Conservation (phyloP, 2,113 vertebrate genomes). For the Chinchilla lanigera region DNA sequence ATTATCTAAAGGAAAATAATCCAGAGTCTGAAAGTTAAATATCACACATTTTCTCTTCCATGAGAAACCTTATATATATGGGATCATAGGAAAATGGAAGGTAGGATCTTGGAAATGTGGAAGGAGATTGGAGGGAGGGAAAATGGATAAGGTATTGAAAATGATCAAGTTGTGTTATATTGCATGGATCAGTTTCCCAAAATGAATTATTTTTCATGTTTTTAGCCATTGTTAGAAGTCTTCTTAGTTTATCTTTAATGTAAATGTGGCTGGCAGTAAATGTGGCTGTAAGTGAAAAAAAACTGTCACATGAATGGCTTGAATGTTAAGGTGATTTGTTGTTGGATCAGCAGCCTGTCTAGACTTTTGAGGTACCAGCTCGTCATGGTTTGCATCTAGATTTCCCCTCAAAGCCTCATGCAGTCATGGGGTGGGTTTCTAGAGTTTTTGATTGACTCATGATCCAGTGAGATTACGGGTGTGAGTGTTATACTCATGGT, state of each 20-base stretch:
- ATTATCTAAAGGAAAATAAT: background rate
- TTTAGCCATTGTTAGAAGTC: background rate
- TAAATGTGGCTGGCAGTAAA: background rate
- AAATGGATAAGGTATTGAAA: background rate
- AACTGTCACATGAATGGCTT: background rate
- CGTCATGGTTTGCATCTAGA: too few species aligned
- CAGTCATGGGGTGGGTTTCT: too few species aligned
- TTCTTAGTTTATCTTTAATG: slow-evolving; percentile 3
- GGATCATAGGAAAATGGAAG: background rate
- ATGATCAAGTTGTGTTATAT: background rate
- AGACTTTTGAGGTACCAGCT: background rate
- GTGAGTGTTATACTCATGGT: too few species aligned
- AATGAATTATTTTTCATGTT: background rate
- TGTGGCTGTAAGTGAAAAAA: background rate
- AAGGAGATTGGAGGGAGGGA: background rate
- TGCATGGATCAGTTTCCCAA: background rate
- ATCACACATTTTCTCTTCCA: background rate
- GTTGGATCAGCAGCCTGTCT: background rate
- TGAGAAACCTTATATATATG: background rate
- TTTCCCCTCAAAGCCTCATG: too few species aligned
- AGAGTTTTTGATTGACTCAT: too few species aligned
- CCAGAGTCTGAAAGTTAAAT: background rate
- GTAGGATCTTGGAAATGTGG: background rate
- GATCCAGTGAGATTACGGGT: too few species aligned
- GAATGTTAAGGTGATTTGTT: background rate